Evolutionary conservation across 1,140 invertebrate species (phyloP).

Genomic region (Trigoniulus corallinus): DNA sequence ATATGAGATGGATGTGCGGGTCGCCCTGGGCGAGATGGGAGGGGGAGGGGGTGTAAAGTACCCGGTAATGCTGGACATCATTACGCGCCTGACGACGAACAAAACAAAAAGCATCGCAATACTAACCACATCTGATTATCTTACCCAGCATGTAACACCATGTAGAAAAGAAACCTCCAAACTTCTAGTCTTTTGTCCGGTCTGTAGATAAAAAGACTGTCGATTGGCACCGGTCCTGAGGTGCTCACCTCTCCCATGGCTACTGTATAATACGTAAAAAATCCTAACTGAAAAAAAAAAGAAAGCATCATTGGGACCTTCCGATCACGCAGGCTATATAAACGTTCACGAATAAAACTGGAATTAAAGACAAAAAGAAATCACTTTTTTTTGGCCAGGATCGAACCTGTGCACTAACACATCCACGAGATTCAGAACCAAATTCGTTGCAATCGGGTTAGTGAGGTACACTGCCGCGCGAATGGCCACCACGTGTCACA

Average conservation of each 20-base stretch:
- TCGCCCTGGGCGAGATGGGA: too few species aligned
- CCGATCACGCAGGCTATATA: background rate
- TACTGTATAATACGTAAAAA: conserved; percentile 79
- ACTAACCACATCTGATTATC: conserved; percentile 18
- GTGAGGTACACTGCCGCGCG: too few species aligned
- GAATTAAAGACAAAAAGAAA: background rate
- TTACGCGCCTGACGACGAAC: too few species aligned
- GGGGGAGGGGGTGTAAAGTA: too few species aligned
- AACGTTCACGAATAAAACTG: background rate
- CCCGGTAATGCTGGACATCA: too few species aligned
- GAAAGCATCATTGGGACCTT: background rate
- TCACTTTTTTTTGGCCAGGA: too few species aligned
- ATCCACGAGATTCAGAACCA: too few species aligned
- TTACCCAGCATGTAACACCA: conserved; percentile 85
- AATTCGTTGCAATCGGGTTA: background rate
- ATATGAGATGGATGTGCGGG: too few species aligned
- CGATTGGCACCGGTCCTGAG: conserved; percentile 74
- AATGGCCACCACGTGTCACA: background rate
- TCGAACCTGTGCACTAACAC: too few species aligned
- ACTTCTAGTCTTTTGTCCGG: conserved; percentile 78
- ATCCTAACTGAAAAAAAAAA: conserved; percentile 50
- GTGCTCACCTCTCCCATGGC: conserved; percentile 62
- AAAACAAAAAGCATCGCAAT: too few species aligned
- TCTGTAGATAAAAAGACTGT: conserved; percentile 83
- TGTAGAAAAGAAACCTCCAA: conserved; percentile 88